Percentiles rank a stretch among this genome's conserved stretches.
Conservation (phyloP, 1,140 invertebrate species). For the Macrosteles quadrilineatus region DNA sequence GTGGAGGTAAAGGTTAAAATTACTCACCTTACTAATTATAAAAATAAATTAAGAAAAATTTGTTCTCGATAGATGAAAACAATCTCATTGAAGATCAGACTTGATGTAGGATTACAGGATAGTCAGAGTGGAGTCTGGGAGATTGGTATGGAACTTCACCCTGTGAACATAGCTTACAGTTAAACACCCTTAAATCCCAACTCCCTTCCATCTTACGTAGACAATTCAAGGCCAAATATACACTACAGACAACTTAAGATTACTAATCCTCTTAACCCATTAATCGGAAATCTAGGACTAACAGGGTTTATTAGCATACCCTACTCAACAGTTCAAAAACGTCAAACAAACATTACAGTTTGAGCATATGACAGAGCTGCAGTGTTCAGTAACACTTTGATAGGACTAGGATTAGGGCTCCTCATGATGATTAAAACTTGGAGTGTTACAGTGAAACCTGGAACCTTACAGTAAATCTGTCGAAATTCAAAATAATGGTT, state of each 20-base stretch:
- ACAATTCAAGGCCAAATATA: neutral
- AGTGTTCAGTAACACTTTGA: too few relatives aligned
- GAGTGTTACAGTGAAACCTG: too few relatives aligned
- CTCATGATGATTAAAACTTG: too few relatives aligned
- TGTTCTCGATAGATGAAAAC: neutral
- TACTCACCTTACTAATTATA: conserved; percentile 6
- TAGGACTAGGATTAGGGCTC: too few relatives aligned
- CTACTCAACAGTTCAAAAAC: neutral
- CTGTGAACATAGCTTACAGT: conserved; percentile 3
- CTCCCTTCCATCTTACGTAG: neutral
- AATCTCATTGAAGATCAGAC: neutral
- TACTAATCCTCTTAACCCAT: neutral
- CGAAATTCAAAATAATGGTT: too few relatives aligned
- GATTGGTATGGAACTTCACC: conserved; percentile 20
- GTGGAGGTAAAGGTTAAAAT: too few relatives aligned
- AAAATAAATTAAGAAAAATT: neutral
- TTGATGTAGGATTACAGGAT: conserved; percentile 28
- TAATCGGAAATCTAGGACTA: neutral
- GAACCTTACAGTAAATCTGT: too few relatives aligned
- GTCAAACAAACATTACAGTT: too few relatives aligned
- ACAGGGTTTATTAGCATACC: neutral
- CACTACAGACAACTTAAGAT: neutral
- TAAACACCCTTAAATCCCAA: neutral
- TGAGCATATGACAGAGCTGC: too few relatives aligned
- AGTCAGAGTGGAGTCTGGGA: conserved; percentile 27